Evolutionary conservation across 2,797 vertebrate genomes (phyloP).

Genomic region (Masticophis lateralis): DNA sequence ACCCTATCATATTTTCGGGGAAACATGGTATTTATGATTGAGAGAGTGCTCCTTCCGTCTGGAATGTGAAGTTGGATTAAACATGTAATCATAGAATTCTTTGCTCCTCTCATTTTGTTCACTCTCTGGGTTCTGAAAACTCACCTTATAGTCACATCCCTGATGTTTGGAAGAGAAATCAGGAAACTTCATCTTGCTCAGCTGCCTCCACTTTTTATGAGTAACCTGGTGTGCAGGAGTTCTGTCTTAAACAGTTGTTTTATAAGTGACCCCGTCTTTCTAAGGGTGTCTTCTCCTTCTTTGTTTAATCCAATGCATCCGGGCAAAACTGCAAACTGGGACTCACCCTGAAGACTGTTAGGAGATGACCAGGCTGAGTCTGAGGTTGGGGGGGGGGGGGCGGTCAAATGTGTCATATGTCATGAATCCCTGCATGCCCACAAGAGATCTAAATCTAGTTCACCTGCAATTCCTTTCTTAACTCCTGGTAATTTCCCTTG

Average conservation of each 20-base stretch:
- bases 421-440: too few relatives aligned
- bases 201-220: not conserved
- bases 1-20: too few relatives aligned
- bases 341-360: not conserved
- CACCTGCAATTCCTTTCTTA: too few relatives aligned
- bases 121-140: not conserved
- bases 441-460: too few relatives aligned
- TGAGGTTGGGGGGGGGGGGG: too few relatives aligned
- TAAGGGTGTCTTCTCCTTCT: not conserved
- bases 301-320: not conserved
- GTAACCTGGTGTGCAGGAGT: not conserved
- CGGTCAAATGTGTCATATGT: too few relatives aligned
- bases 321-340: not conserved
- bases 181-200: not conserved
- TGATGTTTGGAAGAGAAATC: not conserved
- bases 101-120: not conserved
- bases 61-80: not conserved
- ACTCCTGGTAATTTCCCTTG: too few relatives aligned
- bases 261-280: not conserved
- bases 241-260: not conserved
- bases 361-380: too few relatives aligned
- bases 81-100: not conserved
- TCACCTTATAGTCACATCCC: not conserved
- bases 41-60: not conserved
- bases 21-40: not conserved